Percentiles rank a stretch among this genome's conserved stretches.
Evolutionary conservation across 2,888 invertebrate species (phyloP).

Genomic region (Rapana venosa): DNA sequence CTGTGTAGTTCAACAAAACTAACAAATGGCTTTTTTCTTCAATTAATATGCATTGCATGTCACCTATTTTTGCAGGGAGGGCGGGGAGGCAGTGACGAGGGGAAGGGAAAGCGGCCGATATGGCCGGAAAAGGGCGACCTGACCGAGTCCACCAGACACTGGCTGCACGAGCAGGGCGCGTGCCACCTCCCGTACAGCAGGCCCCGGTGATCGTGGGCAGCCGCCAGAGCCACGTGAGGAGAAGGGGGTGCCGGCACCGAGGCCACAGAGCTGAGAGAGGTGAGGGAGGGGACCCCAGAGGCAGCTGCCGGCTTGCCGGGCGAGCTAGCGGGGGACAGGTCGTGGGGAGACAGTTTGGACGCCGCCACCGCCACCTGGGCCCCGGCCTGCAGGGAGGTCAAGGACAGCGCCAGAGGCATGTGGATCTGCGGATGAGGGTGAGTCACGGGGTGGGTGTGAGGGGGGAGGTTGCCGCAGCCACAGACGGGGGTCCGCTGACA

Average conservation of each 20-base stretch:
- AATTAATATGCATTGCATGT: no score
- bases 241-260: background rate
- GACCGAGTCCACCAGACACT: slow-evolving; percentile 44
- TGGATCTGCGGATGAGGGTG: slow-evolving; percentile 29
- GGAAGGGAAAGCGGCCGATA: slow-evolving; percentile 44
- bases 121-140: slow-evolving; percentile 41
- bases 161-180: slow-evolving; percentile 49
- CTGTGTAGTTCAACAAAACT: no score
- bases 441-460: background rate
- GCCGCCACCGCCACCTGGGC: background rate
- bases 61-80: slow-evolving; percentile 35
- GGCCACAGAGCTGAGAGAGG: slow-evolving; percentile 6
- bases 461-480: background rate
- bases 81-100: slow-evolving; percentile 28
- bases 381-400: slow-evolving; percentile 2
- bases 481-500: slow-evolving; percentile 15
- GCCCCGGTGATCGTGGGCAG: background rate
- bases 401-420: slow-evolving; percentile 23
- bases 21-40: no score
- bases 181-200: slow-evolving; percentile 36
- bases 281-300: background rate
- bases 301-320: background rate
- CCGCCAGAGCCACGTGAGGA: background rate
- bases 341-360: slow-evolving; percentile 29
- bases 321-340: slow-evolving; percentile 4